phyloP scores from a whole-genome alignment of 2,113 vertebrate species.

The Platysternon megacephalum region DNA sequence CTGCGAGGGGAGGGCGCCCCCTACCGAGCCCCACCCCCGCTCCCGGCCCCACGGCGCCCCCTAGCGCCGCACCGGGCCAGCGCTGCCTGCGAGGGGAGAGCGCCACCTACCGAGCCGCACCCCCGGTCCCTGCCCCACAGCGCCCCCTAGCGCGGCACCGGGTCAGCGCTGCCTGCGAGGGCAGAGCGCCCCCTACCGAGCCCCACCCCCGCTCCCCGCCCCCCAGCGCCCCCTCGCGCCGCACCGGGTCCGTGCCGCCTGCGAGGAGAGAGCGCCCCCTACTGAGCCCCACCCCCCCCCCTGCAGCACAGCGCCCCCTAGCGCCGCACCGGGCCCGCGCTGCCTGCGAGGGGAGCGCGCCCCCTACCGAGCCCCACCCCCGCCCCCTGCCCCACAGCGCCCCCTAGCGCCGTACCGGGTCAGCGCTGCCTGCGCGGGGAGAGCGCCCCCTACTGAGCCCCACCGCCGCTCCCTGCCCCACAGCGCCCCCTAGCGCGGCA shows the following conservation, averaged over 20 bases:
- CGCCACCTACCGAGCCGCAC: too few species aligned
- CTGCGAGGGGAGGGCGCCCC: not conserved
- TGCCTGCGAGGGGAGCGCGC: not conserved
- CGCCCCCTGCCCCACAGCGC: not conserved
- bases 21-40: too few species aligned
- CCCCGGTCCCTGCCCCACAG: not conserved
- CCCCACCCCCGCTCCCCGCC: not conserved
- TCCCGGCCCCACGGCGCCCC: not conserved
- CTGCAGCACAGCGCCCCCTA: not conserved
- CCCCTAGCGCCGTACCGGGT: not conserved
- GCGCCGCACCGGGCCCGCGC: not conserved
- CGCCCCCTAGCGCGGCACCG: not conserved
- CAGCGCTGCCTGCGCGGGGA: not conserved
- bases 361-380: not conserved
- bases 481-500: not conserved
- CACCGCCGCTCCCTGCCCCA: not conserved
- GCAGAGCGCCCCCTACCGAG: not conserved
- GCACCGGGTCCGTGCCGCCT: fast-evolving
- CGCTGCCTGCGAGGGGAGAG: too few species aligned
- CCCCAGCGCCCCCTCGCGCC: not conserved
- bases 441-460: not conserved
- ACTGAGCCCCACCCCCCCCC: too few species aligned
- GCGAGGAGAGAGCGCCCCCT: too few species aligned
- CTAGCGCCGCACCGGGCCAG: not conserved
- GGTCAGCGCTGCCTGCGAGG: not conserved